Evolutionary conservation across 2,888 invertebrate species (phyloP).

Genomic region (Amphimallon solstitiale): DNA sequence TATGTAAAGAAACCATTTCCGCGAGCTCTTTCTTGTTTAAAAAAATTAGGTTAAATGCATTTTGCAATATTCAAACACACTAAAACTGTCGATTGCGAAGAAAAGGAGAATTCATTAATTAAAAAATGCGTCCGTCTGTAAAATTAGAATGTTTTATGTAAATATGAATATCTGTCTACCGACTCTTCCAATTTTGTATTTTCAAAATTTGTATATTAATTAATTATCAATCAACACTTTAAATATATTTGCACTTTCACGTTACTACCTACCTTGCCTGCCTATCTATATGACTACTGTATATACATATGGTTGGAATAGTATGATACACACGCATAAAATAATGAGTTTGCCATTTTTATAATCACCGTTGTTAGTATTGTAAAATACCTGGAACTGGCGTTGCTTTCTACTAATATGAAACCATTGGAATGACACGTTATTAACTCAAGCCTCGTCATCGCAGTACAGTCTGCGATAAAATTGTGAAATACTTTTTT

Average conservation of each 20-base stretch:
- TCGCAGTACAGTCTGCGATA: background rate
- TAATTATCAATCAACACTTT: conserved; percentile 18
- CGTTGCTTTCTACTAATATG: conserved; percentile 32
- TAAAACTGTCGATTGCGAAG: conserved; percentile 6
- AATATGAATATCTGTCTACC: too few relatives aligned
- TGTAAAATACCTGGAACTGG: conserved; percentile 25
- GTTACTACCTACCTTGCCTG: conserved; percentile 6
- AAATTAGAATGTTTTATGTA: conserved; percentile 1
- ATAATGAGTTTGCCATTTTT: conserved; percentile 20
- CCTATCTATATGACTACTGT: background rate
- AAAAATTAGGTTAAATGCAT: conserved; percentile 27
- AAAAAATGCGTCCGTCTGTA: background rate
- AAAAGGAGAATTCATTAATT: background rate
- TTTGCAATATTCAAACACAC: conserved; percentile 6
- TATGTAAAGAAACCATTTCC: conserved; percentile 4
- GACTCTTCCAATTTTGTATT: conserved; percentile 5
- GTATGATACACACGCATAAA: background rate
- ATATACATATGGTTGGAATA: background rate
- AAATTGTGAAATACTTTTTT: too few relatives aligned
- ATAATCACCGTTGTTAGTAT: conserved; percentile 12
- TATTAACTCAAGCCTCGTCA: conserved; percentile 23
- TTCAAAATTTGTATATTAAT: conserved; percentile 1
- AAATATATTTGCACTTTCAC: conserved; percentile 25
- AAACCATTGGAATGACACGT: conserved; percentile 33
- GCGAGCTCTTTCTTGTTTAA: background rate